Conservation (phyloP, 1,140 invertebrate species). For the Latrodectus geometricus region DNA sequence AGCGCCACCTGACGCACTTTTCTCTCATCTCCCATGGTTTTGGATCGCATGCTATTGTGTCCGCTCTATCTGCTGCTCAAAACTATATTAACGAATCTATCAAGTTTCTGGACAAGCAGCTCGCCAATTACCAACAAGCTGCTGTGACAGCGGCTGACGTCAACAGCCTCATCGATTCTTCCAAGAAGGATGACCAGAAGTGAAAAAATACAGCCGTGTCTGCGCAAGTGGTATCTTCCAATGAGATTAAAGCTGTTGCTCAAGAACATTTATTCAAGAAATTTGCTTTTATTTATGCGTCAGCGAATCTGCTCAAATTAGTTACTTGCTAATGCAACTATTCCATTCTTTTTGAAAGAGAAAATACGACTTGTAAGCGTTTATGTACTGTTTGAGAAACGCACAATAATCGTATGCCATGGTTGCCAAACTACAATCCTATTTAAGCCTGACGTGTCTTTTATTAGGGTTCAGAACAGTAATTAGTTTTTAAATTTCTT, state of each 20-base stretch:
- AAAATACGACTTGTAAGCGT: neutral
- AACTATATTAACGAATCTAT: slow-evolving; percentile 97
- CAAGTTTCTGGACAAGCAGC: slow-evolving; percentile 93
- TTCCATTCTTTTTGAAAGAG: neutral
- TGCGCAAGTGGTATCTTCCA: too few relatives aligned
- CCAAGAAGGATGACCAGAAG: slow-evolving; percentile 60
- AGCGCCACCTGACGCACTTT: slow-evolving; percentile 97
- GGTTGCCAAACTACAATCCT: neutral
- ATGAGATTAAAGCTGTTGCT: neutral
- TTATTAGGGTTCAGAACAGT: neutral
- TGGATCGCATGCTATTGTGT: slow-evolving; percentile 95
- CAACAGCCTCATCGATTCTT: slow-evolving; percentile 15
- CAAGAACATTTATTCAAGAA: neutral
- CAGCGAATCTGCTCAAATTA: neutral
- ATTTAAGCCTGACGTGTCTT: slow-evolving; percentile 29
- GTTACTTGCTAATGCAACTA: neutral
- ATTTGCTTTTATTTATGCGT: neutral
- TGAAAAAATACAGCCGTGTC: neutral
- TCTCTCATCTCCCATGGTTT: slow-evolving; percentile 98
- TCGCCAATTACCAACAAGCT: slow-evolving; percentile 44
- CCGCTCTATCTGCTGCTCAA: slow-evolving; percentile 95
- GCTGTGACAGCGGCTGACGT: neutral
- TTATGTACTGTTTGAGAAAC: neutral
- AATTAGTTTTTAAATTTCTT: neutral
- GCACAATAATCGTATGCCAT: slow-evolving; percentile 7